phyloP scores from a whole-genome alignment of 2,113 vertebrate genomes.

The Pomatorhinus ruficollis region DNA sequence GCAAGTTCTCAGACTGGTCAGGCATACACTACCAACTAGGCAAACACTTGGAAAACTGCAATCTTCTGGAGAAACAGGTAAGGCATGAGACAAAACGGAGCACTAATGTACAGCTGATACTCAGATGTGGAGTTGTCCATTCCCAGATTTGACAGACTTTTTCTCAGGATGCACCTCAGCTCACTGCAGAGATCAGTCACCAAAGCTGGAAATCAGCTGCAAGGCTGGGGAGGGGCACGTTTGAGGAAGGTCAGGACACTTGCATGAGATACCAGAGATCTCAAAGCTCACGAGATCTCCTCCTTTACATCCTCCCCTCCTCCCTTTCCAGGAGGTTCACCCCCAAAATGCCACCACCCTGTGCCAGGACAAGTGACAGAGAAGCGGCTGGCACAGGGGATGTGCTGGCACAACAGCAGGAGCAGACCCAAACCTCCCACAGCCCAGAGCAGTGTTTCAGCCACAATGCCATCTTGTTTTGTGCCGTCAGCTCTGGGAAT shows the following conservation, averaged over 20 bases:
- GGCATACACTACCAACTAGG: background rate
- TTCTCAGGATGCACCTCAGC: background rate
- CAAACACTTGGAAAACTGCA: background rate
- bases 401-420: fast-evolving
- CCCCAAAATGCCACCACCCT: background rate
- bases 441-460: background rate
- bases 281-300: background rate
- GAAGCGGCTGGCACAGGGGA: background rate
- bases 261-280: background rate
- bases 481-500: background rate
- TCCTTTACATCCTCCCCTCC: fast-evolving
- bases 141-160: background rate
- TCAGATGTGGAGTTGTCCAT: fast-evolving
- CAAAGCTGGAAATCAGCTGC: background rate
- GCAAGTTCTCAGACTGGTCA: background rate
- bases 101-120: fast-evolving
- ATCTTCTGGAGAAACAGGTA: background rate
- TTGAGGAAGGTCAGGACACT: background rate
- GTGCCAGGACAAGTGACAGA: background rate
- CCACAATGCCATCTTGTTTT: background rate
- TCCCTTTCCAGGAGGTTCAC: background rate
- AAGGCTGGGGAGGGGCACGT: no score
- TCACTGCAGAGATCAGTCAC: background rate
- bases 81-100: background rate
- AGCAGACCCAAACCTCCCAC: background rate